Evolutionary conservation across 2,797 vertebrate genomes (phyloP).

Genomic region (Calcarius lapponicus): DNA sequence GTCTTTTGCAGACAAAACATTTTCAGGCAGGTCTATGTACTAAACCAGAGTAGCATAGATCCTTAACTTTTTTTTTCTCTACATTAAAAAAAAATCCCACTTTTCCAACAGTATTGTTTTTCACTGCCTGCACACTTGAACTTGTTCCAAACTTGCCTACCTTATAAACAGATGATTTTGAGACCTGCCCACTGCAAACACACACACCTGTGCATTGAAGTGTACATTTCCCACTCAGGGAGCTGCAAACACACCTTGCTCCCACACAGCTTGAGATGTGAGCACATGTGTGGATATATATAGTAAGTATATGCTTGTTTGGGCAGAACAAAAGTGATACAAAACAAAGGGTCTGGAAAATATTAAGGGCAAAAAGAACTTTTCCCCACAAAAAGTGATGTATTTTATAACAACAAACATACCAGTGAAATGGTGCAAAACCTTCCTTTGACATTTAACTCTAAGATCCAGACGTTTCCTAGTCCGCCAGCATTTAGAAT

Average conservation of each 20-base stretch:
- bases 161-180: not conserved
- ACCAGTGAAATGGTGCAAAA: not conserved
- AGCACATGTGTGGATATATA: not conserved
- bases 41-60: not conserved
- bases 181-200: not conserved
- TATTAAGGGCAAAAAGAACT: not conserved
- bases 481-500: not conserved
- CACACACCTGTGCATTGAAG: fast-evolving
- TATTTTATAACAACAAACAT: not conserved
- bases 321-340: not conserved
- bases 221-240: fast-evolving
- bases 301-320: not conserved
- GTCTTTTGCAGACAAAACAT: not conserved
- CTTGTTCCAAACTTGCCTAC: not conserved
- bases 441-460: not conserved
- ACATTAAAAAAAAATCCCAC: not conserved
- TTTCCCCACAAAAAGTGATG: not conserved
- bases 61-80: not conserved
- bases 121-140: not conserved
- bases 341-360: not conserved
- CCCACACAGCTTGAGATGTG: not conserved
- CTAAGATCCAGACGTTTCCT: not conserved
- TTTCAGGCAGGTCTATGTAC: not conserved
- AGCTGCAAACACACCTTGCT: not conserved
- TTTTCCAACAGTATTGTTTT: not conserved